Conservation (phyloP, 2,113 vertebrate genomes). For the Piprites chloris region DNA sequence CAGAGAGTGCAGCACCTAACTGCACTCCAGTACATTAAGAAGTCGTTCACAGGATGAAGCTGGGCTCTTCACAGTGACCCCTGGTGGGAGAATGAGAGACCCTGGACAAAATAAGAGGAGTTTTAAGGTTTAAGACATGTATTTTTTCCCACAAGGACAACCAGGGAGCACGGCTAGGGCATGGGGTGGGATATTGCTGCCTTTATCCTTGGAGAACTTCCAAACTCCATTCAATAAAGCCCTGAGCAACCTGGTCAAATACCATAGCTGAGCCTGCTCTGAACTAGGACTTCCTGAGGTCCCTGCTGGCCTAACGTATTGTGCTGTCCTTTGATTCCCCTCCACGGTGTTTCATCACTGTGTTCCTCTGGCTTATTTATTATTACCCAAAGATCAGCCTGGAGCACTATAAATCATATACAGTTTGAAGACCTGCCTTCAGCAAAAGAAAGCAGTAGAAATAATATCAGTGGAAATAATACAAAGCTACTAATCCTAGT, state of each 20-base stretch:
- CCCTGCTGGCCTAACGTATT: background rate
- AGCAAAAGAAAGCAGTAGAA: background rate
- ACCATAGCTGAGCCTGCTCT: background rate
- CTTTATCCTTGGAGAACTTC: background rate
- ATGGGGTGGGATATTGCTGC: rapidly evolving
- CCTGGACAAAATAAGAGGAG: rapidly evolving
- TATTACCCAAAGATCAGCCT: background rate
- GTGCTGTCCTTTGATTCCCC: background rate
- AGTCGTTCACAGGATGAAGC: background rate
- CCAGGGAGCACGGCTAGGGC: rapidly evolving
- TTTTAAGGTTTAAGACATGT: background rate
- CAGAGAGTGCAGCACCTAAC: background rate
- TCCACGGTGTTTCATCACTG: background rate
- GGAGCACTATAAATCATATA: background rate
- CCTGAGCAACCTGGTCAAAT: background rate
- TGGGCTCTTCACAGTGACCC: background rate
- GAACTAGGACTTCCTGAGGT: background rate
- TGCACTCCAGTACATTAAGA: background rate
- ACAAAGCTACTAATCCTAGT: background rate
- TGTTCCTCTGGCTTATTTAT: background rate
- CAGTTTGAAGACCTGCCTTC: background rate
- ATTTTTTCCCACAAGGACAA: background rate
- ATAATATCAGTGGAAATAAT: background rate
- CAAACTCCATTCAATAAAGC: background rate
- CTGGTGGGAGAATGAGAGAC: background rate